Base-by-base conservation (phyloP, 1,140 invertebrate species). In the Plectrocnemia conspersa region DNA sequence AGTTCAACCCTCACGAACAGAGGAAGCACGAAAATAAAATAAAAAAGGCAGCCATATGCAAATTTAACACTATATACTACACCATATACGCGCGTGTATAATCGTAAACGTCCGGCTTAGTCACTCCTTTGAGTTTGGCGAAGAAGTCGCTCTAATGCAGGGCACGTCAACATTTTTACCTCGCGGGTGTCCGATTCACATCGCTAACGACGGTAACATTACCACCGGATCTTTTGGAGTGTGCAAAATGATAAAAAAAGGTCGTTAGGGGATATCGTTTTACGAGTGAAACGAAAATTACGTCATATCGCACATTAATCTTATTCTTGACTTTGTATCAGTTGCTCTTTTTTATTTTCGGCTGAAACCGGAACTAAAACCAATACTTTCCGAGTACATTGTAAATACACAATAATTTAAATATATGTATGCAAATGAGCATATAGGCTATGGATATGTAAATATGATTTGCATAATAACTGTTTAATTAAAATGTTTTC, bases 21-120 rank as follows among this genome's bases (percentile, higher is more conserved):
- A 19, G 47, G 47, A 50, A 18, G 18, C 18, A 38, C 24, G 3
- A 6, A 16, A 5, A n/a, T 9, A 29, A 16, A 23, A 29, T 18
- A 32, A 32, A 47, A 44, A n/a, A 24, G 47, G n/a, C n/a, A n/a
- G n/a, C n/a, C n/a, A n/a, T 50, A 50, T 50, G 47, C 47, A 50
- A 50, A 50, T 38, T 38, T 38, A 33, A 13, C 33, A 50, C 38
- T 38, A 50, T 50, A 35, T 38, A 24, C 19, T 2, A 10, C 2
- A 23, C n/a, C n/a, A n/a, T n/a, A n/a, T n/a, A n/a, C n/a, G 33
- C 47, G 15, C 47, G 40, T 32, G 15, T 21, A 33, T 25, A 35
- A 24, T 6, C 19, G 15, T 38, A 38, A 38, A 38, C 21, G 33
- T 50, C 47, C 47, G 32, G 47, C 19, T 50, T 50, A 50, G 47